These are phyloP conservation scores for Corythornis madagascariensis DNA, from an alignment of 2,113 vertebrate genomes.

Conservation along the genomic window DNA sequence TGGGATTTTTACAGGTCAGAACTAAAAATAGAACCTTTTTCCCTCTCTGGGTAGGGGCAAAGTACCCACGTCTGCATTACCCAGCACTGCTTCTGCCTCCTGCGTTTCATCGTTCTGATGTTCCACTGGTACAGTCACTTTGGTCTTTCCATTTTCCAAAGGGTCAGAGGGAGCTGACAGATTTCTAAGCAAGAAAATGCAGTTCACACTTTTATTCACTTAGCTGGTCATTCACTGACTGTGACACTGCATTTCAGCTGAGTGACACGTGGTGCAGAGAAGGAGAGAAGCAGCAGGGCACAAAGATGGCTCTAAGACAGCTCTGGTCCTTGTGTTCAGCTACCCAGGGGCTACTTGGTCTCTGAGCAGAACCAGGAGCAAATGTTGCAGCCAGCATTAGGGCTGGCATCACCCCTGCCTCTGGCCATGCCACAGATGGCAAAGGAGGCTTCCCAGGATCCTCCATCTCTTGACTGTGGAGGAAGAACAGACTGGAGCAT, in stretches of 20 bases:
- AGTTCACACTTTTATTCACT: not conserved
- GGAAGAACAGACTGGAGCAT: not conserved
- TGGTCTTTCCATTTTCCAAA: not conserved
- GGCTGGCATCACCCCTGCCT: not conserved
- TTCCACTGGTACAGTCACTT: not conserved
- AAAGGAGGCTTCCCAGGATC: not conserved
- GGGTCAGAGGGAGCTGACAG: not conserved
- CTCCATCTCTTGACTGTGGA: not conserved
- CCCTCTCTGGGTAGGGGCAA: too few relatives aligned
- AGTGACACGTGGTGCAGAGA: not conserved
- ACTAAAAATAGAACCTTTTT: not conserved
- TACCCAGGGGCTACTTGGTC: not conserved
- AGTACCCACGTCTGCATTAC: not conserved
- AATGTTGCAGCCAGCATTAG: not conserved
- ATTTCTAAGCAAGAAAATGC: not conserved
- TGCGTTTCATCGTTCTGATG: not conserved
- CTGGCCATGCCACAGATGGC: conserved; percentile 39
- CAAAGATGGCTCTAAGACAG: not conserved
- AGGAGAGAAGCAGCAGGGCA: not conserved
- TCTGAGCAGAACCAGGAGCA: not conserved
- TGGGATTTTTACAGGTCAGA: not conserved
- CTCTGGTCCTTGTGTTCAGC: not conserved
- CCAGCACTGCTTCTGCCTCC: not conserved
- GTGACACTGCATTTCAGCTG: not conserved
- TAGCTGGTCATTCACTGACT: not conserved